Percentiles rank a stretch among this genome's conserved stretches.
Conservation (phyloP, 2,113 vertebrate species). For the Protomyctophum bolini region DNA sequence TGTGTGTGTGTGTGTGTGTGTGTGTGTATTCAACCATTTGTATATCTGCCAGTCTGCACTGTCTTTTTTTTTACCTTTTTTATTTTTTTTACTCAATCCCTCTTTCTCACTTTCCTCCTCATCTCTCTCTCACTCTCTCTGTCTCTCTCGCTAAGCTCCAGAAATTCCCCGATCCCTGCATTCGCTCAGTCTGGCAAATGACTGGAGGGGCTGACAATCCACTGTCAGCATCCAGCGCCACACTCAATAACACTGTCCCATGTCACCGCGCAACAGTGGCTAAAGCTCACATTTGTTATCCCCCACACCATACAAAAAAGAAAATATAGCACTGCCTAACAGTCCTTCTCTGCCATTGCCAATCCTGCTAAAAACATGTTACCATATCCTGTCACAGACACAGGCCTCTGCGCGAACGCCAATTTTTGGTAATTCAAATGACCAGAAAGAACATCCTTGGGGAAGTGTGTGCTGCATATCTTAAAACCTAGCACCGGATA, state of each 20-base stretch:
- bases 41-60: conserved; percentile 43
- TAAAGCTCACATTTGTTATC: conserved; percentile 75
- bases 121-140: conserved; percentile 34
- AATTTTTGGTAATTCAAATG: conserved; percentile 70
- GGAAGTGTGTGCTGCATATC: conserved; percentile 63
- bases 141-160: conserved; percentile 58
- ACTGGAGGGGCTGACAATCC: conserved; percentile 74
- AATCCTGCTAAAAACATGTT: conserved; percentile 54
- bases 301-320: conserved; percentile 46
- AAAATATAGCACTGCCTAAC: conserved; percentile 57
- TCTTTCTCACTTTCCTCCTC: conserved; percentile 3
- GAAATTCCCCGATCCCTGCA: conserved; percentile 62
- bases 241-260: conserved; percentile 76
- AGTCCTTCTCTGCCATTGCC: conserved; percentile 55
- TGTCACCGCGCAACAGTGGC: conserved; percentile 72
- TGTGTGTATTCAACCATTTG: conserved; percentile 46
- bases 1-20: conserved; percentile 14
- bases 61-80: not conserved
- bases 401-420: conserved; percentile 18
- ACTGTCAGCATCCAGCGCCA: conserved; percentile 70
- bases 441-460: conserved; percentile 76
- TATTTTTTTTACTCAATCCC: not conserved
- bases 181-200: conserved; percentile 71
- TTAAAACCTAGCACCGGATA: conserved; percentile 54
- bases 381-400: conserved; percentile 42